Base-by-base conservation (phyloP, 1,140 invertebrate genomes). In the Maconellicoccus hirsutus region DNA sequence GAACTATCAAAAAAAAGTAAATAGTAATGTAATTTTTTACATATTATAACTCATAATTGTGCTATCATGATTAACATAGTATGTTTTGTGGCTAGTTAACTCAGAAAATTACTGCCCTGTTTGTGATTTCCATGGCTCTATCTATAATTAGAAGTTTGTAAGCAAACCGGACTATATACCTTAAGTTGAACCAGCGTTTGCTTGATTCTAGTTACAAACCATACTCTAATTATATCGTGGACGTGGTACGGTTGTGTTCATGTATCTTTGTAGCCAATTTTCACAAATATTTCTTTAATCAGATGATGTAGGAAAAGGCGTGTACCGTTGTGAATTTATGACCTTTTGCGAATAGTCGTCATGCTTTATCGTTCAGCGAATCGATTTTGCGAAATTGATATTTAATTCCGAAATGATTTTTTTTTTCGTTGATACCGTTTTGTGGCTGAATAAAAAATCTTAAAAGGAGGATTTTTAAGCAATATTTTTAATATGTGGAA, bases 21-120 rank as follows among this genome's bases (percentile, higher is more conserved):
- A 52, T 52, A 52, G 42, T 52, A 66, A 66, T 66, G 61, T 66
- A 66, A 66, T 59, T 66, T 66, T 66, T 66, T 66, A 66, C 61
- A 26, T 25, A 26, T n/a, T n/a, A n/a, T 26, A 66, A 22, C 25
- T 12, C 14, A 66, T 66, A 66, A 66, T 66, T 66, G 61, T 66
- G 21, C 61, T 52, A 66, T 66, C 61, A 66, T 66, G 61, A 66
- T 66, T 66, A 66, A 66, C 61, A 66, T 66, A 66, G 61, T 66
- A 22, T 66, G 61, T 66, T 66, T 66, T 66, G 61, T 66, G 21
- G 61, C 61, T 66, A 26, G 61, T 66, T 66, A 66, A 23, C 22
- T 66, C 25, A 23, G 61, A 66, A 66, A 66, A 66, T 66, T 25
- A 23, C 61, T 16, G 61, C 61, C 61, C 61, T 66, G 22, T 22